phyloP scores from a whole-genome alignment of 2,113 vertebrate genomes.

The Herpetotheres cachinnans region DNA sequence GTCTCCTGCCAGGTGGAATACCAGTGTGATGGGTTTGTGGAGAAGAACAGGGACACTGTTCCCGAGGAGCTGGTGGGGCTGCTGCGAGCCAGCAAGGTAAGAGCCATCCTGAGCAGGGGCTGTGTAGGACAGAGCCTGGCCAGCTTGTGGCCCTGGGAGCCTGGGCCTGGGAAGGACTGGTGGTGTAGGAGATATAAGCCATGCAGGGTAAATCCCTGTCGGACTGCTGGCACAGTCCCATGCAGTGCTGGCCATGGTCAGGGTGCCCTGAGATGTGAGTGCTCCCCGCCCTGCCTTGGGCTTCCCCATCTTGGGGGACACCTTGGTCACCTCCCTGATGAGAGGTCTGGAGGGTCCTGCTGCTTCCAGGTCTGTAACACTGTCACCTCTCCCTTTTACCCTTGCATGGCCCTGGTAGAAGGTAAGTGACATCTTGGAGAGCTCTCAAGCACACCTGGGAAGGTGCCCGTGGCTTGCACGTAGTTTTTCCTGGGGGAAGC shows the following conservation, averaged over 20 bases:
- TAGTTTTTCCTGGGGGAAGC: background rate
- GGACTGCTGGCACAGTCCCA: background rate
- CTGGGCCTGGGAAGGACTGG: background rate
- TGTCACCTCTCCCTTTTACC: background rate
- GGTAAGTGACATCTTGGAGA: background rate
- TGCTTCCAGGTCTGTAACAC: background rate
- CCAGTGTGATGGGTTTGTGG: constrained; percentile 77
- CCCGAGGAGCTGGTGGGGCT: constrained; percentile 82
- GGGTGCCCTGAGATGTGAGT: background rate
- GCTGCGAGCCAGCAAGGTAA: constrained; percentile 82
- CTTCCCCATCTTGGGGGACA: no score
- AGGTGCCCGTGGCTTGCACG: background rate
- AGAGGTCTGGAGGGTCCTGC: background rate
- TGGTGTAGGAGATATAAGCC: background rate
- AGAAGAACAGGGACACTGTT: constrained; percentile 80
- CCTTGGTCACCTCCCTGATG: background rate
- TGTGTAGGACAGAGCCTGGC: background rate
- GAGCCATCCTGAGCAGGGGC: background rate
- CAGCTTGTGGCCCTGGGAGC: background rate
- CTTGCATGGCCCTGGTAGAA: background rate
- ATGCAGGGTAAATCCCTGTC: background rate
- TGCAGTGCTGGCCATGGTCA: background rate
- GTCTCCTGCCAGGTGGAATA: constrained; percentile 73
- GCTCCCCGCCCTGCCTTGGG: background rate
- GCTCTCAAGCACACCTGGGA: background rate